Evolutionary conservation across 2,113 vertebrate species (phyloP).

Genomic region (Seriola aureovittata): DNA sequence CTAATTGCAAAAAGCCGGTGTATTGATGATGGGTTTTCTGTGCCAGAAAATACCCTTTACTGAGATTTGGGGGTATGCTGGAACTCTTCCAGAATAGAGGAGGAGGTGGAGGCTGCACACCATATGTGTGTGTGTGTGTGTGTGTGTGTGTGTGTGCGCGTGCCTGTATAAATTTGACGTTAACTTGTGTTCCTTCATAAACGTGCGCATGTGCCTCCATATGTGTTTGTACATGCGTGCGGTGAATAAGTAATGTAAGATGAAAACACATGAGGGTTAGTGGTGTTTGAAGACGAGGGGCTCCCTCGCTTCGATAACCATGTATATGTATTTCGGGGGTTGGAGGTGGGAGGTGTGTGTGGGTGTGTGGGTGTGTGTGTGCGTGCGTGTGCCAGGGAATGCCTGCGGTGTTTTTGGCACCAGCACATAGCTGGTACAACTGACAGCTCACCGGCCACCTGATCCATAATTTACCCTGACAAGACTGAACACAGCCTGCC

Average conservation of each 20-base stretch:
- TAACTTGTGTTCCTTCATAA: constrained; percentile 63
- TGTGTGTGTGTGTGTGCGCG: constrained; percentile 20
- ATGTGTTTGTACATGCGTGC: constrained; percentile 38
- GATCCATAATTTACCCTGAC: constrained; percentile 81
- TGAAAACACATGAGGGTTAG: constrained; percentile 54
- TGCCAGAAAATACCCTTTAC: constrained; percentile 59
- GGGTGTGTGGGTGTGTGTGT: constrained; percentile 45
- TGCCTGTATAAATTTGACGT: constrained; percentile 44
- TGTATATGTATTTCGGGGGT: constrained; percentile 50
- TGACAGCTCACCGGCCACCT: constrained; percentile 75
- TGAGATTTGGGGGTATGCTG: constrained; percentile 55
- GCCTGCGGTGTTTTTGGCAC: constrained; percentile 77
- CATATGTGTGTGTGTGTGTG: constrained; percentile 46
- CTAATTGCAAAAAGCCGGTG: constrained; percentile 57
- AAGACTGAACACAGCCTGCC: constrained; percentile 71
- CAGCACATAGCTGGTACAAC: constrained; percentile 59
- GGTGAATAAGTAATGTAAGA: constrained; percentile 63
- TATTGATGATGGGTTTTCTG: constrained; percentile 49
- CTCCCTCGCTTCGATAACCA: constrained; percentile 51
- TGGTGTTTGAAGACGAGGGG: constrained; percentile 51
- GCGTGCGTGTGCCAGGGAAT: constrained; percentile 61
- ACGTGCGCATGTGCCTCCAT: constrained; percentile 44
- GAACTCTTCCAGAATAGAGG: constrained; percentile 48
- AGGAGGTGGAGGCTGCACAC: constrained; percentile 57
- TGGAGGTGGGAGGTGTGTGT: constrained; percentile 38